These are phyloP conservation scores for Zosterops borbonicus DNA, from an alignment of 2,113 vertebrate genomes.

Conservation along the genomic window DNA sequence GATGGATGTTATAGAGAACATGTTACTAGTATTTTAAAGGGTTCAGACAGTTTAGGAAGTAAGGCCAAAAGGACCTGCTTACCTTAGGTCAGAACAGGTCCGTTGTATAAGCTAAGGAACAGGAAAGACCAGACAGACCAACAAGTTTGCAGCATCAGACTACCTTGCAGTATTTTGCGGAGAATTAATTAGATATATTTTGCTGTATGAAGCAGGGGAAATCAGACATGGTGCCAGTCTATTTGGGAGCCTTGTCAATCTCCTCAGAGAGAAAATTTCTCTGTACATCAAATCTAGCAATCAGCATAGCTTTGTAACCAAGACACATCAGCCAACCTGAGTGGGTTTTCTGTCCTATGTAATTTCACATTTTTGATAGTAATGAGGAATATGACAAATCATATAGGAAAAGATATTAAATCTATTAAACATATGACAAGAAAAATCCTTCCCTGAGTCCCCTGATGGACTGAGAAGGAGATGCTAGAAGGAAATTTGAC, in stretches of 20 bases:
- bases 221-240: not conserved
- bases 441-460: not conserved
- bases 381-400: not conserved
- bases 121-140: not conserved
- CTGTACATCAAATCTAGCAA: not conserved
- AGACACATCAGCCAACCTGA: not conserved
- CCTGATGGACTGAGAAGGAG: not conserved
- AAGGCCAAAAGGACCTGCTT: not conserved
- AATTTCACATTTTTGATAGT: not conserved
- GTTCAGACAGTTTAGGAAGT: not conserved
- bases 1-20: not conserved
- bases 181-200: not conserved
- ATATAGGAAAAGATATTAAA: not conserved
- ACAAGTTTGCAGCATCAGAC: not conserved
- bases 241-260: not conserved
- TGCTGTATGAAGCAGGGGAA: not conserved
- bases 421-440: not conserved
- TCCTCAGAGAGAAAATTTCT: not conserved
- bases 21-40: not conserved
- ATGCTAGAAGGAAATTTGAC: not conserved
- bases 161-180: not conserved
- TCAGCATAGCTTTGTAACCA: not conserved
- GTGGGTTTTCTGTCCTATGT: not conserved
- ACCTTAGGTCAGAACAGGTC: not conserved
- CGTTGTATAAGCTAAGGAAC: not conserved